phyloP scores from a whole-genome alignment of 2,797 vertebrate species.

The Rhinichthys osculus region DNA sequence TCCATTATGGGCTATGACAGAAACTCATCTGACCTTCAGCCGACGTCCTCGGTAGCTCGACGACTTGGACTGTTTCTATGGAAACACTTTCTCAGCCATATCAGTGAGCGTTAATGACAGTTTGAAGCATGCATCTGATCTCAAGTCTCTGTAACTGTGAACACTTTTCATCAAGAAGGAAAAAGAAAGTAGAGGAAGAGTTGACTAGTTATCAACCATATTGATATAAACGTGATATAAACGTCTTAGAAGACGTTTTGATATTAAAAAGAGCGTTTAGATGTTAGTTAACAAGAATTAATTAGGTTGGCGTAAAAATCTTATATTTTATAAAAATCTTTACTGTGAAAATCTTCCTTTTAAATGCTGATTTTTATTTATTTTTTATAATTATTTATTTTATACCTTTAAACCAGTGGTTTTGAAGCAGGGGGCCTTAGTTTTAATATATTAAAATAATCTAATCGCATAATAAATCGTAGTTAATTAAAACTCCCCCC shows the following conservation, averaged over 20 bases:
- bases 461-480: neutral
- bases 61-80: slow-evolving; percentile 31
- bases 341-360: neutral
- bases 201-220: slow-evolving; percentile 12
- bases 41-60: slow-evolving; percentile 1
- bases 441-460: neutral
- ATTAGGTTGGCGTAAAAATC: neutral
- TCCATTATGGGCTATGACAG: slow-evolving; percentile 60
- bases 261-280: slow-evolving; percentile 17
- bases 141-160: slow-evolving; percentile 50
- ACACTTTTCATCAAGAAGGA: slow-evolving; percentile 32
- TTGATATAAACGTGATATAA: slow-evolving; percentile 6
- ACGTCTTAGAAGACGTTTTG: neutral
- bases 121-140: slow-evolving; percentile 46
- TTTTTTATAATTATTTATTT: neutral
- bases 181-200: slow-evolving; percentile 35
- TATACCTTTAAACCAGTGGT: slow-evolving; percentile 7
- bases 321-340: neutral
- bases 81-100: slow-evolving; percentile 35
- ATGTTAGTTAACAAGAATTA: slow-evolving; percentile 9
- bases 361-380: neutral
- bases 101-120: slow-evolving; percentile 38
- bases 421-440: neutral
- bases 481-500: neutral
- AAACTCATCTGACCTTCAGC: slow-evolving; percentile 40